Evolutionary conservation across 2,797 vertebrate species (phyloP), one percentile per base, ranked within the genome.

Genomic region (Caiman crocodilus): DNA sequence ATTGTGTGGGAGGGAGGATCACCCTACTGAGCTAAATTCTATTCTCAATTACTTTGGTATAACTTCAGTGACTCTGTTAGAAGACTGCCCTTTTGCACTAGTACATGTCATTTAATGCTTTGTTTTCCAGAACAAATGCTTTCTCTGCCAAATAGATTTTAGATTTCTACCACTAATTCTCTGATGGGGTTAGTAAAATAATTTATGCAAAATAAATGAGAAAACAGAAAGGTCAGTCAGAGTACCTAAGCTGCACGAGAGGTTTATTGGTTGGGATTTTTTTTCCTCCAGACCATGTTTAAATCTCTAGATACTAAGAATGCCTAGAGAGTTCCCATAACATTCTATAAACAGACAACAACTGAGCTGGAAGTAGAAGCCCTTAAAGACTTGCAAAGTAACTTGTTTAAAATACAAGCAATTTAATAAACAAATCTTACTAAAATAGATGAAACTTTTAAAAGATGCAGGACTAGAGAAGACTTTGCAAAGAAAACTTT

Each of bases 131-230:
- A 85, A 78, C 65, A 78, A 91, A 65, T 21, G 10, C 63, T 77
- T 89, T 92, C 90, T 57, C 4, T 57, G 13, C 60, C 55, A 67
- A 65, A 86, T 71, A 81, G 92, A 74, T 7, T 50, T 92, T 67
- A 13, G n/a, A 84, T 86, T 93, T 95, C 71, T 76, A 87, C 92
- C 86, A 59, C 65, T 75, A 85, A 85, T 87, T 87, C 92, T 89
- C 96, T 90, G 83, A 87, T 91, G 92, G 92, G 94, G 69, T 21
- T 93, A 79, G 88, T 32, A 88, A 94, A 95, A 91, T 96, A 96
- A 97, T 95, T 96, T 96, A 96, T 96, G 94, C 85, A 5, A 96
- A 95, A 94, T 96, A 96, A 97, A 96, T 96, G 94, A 97, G 96
- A 94, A 86, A 87, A 92, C 63, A 93, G 87, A 96, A 96, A 96